Evolutionary conservation across 53 echinoderm and acorn worm genomes (phyloP).

Genomic region (Mesocentrotus franciscanus): DNA sequence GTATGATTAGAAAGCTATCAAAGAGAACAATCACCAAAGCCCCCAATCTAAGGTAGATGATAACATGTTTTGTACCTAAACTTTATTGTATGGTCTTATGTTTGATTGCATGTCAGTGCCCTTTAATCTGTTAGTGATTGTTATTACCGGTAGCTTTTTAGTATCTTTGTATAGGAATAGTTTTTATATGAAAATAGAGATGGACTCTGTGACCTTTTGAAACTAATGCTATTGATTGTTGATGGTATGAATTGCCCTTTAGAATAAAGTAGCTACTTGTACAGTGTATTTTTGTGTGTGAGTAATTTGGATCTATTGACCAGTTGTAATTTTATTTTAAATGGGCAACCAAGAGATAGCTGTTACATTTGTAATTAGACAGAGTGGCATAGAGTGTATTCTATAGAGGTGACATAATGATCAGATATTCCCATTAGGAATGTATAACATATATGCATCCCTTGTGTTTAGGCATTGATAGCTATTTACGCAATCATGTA

Average conservation of each 20-base stretch:
- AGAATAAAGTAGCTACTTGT: not conserved
- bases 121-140: too few relatives aligned
- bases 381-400: too few relatives aligned
- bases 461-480: not conserved
- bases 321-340: not conserved
- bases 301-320: not conserved
- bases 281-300: not conserved
- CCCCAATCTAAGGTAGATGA: slow-evolving; percentile 32
- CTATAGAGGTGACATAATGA: not conserved
- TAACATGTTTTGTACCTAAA: not conserved
- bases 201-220: not conserved
- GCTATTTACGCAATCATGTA: not conserved
- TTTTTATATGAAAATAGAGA: too few relatives aligned
- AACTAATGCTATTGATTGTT: not conserved
- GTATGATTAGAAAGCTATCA: not conserved
- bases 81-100: not conserved
- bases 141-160: too few relatives aligned
- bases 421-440: not conserved
- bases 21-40: not conserved
- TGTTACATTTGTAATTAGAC: not conserved
- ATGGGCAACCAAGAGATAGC: not conserved
- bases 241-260: not conserved
- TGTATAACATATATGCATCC: not conserved
- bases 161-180: too few relatives aligned
- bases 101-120: not conserved